Evolutionary conservation across 2,797 vertebrate genomes (phyloP), one percentile per base, ranked within the genome.

Genomic region (Sphenodon punctatus): DNA sequence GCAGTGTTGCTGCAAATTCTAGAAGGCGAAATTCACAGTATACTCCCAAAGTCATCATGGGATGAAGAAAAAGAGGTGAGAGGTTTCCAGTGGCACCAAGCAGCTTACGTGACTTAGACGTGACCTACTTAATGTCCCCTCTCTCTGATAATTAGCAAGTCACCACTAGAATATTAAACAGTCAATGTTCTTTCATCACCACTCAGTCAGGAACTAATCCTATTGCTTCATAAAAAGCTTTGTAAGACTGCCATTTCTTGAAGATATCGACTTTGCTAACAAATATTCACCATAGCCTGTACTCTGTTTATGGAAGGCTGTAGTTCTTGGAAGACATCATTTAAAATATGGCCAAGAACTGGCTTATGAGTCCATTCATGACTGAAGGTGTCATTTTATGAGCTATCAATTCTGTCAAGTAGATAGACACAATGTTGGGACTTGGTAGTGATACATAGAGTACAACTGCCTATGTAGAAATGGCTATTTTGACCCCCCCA

Each of bases 111-210:
- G 67, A 78, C 70, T 90, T 68, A 58, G 55, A 73, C 65, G 66
- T 89, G 75, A 85, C 61, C 67, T 72, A 71, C 16, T 76, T 85
- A 83, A 80, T 75, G 58, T 66, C 25, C 30, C 75, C 19, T 48
- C 41, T 55, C 38, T 63, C 59, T 48, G 41, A 80, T 80, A 87
- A 86, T 87, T 85, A 85, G 34, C 43, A 84, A 75, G 27, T 76
- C 89, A 22, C 61, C 58, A 68, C 22, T 53, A 60, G 65, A 87
- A 84, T 66, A 46, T 76, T 82, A 85, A 85, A 0, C 1, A 92
- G 32, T 2, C 49, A 73, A 43, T 14, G 0, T 76, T 87, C 67
- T 71, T 39, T 77, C 45, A 65, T 83, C 27, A 51, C 25, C 11
- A 53, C 10, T 89, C 75, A 73, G 38, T 69, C 39, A 84, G 11